These are phyloP conservation scores for Xanthorhoe spadicearia DNA, from an alignment of 2,888 invertebrate genomes.

Conservation along the genomic window DNA sequence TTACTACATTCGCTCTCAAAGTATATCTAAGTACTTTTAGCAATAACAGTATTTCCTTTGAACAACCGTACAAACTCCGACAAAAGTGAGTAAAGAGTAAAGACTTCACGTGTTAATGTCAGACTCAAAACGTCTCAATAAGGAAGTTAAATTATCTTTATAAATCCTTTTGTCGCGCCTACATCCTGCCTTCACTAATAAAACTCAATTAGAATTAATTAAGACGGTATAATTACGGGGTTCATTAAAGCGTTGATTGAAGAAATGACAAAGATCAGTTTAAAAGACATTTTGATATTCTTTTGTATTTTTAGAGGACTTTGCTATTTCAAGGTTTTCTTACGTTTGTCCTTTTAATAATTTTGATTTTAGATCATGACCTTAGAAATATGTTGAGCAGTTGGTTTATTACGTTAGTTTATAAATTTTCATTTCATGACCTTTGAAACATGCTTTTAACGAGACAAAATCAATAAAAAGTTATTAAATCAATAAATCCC, in stretches of 20 bases:
- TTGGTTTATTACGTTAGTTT: too few relatives aligned
- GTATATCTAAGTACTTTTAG: neutral
- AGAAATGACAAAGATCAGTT: neutral
- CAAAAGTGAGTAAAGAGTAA: neutral
- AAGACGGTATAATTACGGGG: slow-evolving; percentile 24
- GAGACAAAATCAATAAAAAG: neutral
- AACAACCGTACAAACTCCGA: slow-evolving; percentile 8
- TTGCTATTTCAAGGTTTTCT: neutral
- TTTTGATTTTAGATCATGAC: too few relatives aligned
- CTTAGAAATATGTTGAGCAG: too few relatives aligned
- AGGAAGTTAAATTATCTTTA: slow-evolving; percentile 50
- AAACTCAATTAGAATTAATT: slow-evolving; percentile 44
- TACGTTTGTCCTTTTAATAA: too few relatives aligned
- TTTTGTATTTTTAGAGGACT: neutral
- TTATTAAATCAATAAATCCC: neutral
- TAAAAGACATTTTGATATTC: neutral
- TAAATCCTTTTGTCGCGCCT: slow-evolving; percentile 64
- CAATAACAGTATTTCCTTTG: neutral
- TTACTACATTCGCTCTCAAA: neutral
- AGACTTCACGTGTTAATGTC: slow-evolving; percentile 7
- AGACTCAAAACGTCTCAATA: slow-evolving; percentile 24
- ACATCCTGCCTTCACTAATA: slow-evolving; percentile 57
- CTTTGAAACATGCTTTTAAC: too few relatives aligned
- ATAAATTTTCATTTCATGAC: too few relatives aligned
- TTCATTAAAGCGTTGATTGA: neutral